Evolutionary conservation across 2,888 invertebrate species (phyloP), one percentile per base, ranked within the genome.

Genomic region (Psylliodes chrysocephalus): DNA sequence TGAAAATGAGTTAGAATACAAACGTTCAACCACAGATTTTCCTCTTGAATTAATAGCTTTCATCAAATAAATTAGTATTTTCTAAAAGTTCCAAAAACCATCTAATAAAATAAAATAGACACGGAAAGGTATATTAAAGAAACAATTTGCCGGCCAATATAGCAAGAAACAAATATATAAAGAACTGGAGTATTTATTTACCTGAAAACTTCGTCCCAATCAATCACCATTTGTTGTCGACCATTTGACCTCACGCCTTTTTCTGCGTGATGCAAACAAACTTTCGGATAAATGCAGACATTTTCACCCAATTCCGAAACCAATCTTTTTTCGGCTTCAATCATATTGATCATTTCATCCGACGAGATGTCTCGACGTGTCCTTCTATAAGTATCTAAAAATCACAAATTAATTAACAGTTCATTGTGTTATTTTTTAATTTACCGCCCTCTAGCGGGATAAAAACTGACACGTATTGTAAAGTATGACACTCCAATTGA

Each of bases 131-230:
- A 12, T 35, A 42, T 53, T 52, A 53, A 44, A 52, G 44, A 19
- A 53, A 42, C 60, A 30, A 52, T 60, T 46, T 44, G 40, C 42
- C 44, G n/a, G 12, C 60, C 44, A 42, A 60, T 52, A 28, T 28
- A 28, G 44, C 52, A 22, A 15, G 22, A 44, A 40, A 60, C 53
- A 53, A 60, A 30, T 53, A 53, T 35, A 60, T 52, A 60, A 60
- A 14, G 33, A 18, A 38, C 35, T n/a, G 38, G 28, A 54, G 25
- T 10, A 7, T 53, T 65, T 61, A 68, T 71, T 71, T 85, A 93
- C 94, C 91, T 91, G 83, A 94, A 90, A 46, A 94, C 87, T 74
- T 90, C 88, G 69, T 87, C 84, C 92, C 92, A 92, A 82, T 92
- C 90, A 66, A 91, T 84, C 70, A 80, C 79, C 73, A 81, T 78